Evolutionary conservation across 2,888 invertebrate genomes (phyloP).

Genomic region (Drosophila peninsularis): DNA sequence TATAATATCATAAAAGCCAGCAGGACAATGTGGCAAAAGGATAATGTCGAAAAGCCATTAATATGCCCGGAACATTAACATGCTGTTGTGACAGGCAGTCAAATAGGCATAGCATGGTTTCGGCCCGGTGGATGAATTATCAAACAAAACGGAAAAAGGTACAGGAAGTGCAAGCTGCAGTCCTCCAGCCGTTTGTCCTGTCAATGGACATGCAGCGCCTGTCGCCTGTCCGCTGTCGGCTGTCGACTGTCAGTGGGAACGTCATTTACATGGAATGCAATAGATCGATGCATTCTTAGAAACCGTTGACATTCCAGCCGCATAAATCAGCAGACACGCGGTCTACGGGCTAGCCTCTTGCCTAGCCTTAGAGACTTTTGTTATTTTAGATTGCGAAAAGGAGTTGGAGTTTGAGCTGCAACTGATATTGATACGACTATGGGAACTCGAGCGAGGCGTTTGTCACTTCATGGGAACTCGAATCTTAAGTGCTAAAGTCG

Average conservation of each 20-base stretch:
- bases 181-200: slow-evolving; percentile 28
- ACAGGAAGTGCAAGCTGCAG: slow-evolving; percentile 72
- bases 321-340: slow-evolving; percentile 49
- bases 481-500: not conserved
- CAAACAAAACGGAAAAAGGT: slow-evolving; percentile 16
- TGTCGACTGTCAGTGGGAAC: slow-evolving; percentile 35
- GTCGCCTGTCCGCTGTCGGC: slow-evolving; percentile 28
- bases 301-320: slow-evolving; percentile 44
- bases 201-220: slow-evolving; percentile 44
- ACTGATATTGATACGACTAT: slow-evolving; percentile 11
- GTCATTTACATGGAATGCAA: slow-evolving; percentile 65
- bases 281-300: slow-evolving; percentile 63
- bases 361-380: not conserved
- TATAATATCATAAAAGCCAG: slow-evolving; percentile 32
- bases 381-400: slow-evolving; percentile 31
- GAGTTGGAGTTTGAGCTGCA: not conserved
- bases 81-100: slow-evolving; percentile 77
- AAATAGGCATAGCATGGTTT: slow-evolving; percentile 55
- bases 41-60: slow-evolving; percentile 78
- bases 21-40: slow-evolving; percentile 73
- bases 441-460: not conserved
- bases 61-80: slow-evolving; percentile 68
- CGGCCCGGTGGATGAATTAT: slow-evolving; percentile 27
- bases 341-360: not conserved
- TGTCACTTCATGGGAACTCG: not conserved